A percentile compares a stretch with the other conserved stretches of the same genome.
phyloP scores from a whole-genome alignment of 2,797 vertebrate species.

The Kryptopterus vitreolus region DNA sequence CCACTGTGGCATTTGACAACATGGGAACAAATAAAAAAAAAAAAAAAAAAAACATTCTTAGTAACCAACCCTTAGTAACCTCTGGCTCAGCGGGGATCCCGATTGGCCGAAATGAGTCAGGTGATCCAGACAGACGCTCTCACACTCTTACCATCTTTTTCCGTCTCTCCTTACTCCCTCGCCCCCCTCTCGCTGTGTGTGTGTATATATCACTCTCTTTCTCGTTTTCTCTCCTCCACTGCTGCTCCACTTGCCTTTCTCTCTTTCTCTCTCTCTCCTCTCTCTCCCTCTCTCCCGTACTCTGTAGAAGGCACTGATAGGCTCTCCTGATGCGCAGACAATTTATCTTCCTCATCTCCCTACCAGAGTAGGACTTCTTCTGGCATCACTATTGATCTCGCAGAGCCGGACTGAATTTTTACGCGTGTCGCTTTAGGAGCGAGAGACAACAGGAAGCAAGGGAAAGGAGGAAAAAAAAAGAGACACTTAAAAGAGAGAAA shows the following conservation, averaged over 20 bases:
- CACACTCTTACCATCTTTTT: slow-evolving; percentile 61
- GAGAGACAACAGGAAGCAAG: slow-evolving; percentile 48
- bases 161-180: slow-evolving; percentile 32
- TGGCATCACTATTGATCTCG: slow-evolving; percentile 86
- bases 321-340: slow-evolving; percentile 83
- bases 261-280: slow-evolving; percentile 40
- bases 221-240: slow-evolving; percentile 42
- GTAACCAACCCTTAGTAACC: slow-evolving; percentile 71
- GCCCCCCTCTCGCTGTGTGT: slow-evolving; percentile 42
- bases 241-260: slow-evolving; percentile 31
- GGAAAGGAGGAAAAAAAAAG: slow-evolving; percentile 67
- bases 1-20: not conserved
- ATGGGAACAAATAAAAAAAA: not conserved
- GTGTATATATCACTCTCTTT: slow-evolving; percentile 43
- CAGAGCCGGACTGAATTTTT: slow-evolving; percentile 86
- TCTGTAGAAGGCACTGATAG: slow-evolving; percentile 80
- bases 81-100: slow-evolving; percentile 55
- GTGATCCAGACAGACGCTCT: slow-evolving; percentile 68
- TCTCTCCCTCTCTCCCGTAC: slow-evolving; percentile 60
- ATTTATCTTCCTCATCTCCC: slow-evolving; percentile 81
- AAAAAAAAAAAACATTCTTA: slow-evolving; percentile 3
- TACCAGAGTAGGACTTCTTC: slow-evolving; percentile 77
- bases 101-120: slow-evolving; percentile 73
- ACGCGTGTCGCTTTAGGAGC: slow-evolving; percentile 68
- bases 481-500: slow-evolving; percentile 54